A percentile compares a stretch with the other conserved stretches of the same genome.
These are phyloP conservation scores for Syrphus vitripennis DNA, from an alignment of 2,888 invertebrate species.

Conservation along the genomic window DNA sequence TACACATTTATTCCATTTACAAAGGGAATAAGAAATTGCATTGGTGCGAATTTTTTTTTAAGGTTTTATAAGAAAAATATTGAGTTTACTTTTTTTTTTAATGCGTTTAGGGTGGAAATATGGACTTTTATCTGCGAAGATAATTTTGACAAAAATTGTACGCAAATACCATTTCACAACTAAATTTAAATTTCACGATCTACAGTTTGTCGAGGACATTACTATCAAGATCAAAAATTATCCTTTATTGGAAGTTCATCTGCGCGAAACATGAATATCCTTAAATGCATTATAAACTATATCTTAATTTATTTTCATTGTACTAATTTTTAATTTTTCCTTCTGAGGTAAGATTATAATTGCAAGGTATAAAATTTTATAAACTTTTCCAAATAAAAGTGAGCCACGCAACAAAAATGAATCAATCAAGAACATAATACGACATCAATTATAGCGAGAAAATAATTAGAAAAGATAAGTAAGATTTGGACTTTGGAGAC, in stretches of 20 bases:
- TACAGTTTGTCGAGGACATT: constrained; percentile 78
- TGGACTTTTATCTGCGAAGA: constrained; percentile 76
- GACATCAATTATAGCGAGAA: no score
- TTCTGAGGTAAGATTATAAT: no score
- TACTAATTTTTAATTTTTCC: no score
- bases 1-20: constrained; percentile 79
- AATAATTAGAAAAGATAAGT: no score
- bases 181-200: constrained; percentile 75
- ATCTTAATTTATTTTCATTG: no score
- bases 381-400: no score
- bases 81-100: background rate
- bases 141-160: constrained; percentile 77
- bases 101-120: constrained; percentile 76
- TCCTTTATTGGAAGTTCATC: constrained; percentile 74
- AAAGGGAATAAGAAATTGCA: constrained; percentile 79
- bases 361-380: no score
- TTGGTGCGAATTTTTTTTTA: constrained; percentile 73
- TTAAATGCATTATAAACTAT: no score
- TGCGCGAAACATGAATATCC: constrained; percentile 63
- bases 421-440: no score
- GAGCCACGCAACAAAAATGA: no score
- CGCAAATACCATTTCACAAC: constrained; percentile 77
- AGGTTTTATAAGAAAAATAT: background rate
- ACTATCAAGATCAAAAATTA: constrained; percentile 76
- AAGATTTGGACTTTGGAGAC: no score